Conservation (phyloP, 2,797 vertebrate genomes). For the Lerista edwardsae region DNA sequence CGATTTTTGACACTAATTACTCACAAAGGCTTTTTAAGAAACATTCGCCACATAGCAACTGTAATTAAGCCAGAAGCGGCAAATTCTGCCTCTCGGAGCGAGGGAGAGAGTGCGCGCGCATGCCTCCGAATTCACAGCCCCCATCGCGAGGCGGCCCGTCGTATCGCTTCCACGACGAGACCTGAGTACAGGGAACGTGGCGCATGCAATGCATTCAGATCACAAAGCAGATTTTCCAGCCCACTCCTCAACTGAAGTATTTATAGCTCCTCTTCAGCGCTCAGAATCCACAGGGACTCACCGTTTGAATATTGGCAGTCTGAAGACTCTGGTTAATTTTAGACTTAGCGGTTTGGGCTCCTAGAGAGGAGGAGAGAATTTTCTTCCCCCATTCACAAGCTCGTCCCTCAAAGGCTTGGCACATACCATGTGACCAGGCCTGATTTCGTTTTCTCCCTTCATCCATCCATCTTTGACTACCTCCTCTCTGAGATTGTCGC, state of each 20-base stretch:
- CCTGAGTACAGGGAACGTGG: conserved; percentile 29
- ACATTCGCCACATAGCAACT: conserved; percentile 75
- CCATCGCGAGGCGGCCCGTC: conserved; percentile 9
- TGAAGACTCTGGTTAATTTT: conserved; percentile 65
- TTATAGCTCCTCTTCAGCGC: conserved; percentile 61
- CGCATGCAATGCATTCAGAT: not conserved
- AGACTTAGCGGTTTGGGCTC: conserved; percentile 42
- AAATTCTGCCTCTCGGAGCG: conserved; percentile 41
- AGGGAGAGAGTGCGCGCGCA: not conserved
- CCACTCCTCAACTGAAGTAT: conserved; percentile 52
- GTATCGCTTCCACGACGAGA: not conserved
- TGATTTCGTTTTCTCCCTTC: conserved; percentile 44
- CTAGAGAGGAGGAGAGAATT: conserved; percentile 35
- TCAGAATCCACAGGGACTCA: conserved; percentile 59
- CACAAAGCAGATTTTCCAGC: conserved; percentile 37
- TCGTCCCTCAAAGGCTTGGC: too few relatives aligned
- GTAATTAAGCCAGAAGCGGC: conserved; percentile 73
- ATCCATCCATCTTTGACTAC: not conserved
- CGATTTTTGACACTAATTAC: conserved; percentile 83
- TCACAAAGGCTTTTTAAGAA: conserved; percentile 79
- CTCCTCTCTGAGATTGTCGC: not conserved
- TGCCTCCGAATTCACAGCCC: conserved; percentile 28
- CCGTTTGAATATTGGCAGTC: conserved; percentile 53
- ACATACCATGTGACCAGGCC: rapidly evolving
- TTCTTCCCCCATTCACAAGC: conserved; percentile 12